Conservation (phyloP, 2,888 invertebrate genomes). For the Oligia fasciuncula region DNA sequence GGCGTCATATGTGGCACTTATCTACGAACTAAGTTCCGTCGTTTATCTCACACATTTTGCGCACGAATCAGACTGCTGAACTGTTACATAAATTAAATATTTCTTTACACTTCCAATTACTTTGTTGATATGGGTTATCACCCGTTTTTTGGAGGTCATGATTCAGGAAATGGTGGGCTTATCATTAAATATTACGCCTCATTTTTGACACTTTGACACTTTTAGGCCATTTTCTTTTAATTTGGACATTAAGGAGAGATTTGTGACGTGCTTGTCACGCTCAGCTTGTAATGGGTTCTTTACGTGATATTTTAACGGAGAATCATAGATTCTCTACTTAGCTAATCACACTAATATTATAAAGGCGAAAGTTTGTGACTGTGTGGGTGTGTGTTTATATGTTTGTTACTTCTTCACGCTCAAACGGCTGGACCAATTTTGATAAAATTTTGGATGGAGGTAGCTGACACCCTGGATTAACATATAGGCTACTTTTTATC, state of each 20-base stretch:
- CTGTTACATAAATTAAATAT: constrained; percentile 39
- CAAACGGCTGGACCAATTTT: no score
- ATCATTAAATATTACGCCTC: constrained; percentile 65
- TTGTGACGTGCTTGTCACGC: constrained; percentile 49
- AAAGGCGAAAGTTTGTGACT: no score
- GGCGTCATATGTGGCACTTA: not conserved
- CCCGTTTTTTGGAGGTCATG: constrained; percentile 71
- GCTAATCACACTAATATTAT: not conserved
- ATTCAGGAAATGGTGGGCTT: constrained; percentile 68
- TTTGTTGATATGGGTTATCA: constrained; percentile 64
- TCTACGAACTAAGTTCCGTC: not conserved
- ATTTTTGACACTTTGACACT: constrained; percentile 45
- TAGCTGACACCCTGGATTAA: no score
- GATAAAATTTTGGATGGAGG: no score
- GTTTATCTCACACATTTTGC: constrained; percentile 36
- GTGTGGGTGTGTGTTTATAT: no score
- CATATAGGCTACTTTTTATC: no score
- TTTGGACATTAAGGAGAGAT: constrained; percentile 25
- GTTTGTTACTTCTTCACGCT: no score
- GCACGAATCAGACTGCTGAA: constrained; percentile 23
- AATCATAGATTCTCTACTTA: constrained; percentile 13
- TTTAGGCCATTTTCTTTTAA: constrained; percentile 37
- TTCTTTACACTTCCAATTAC: constrained; percentile 47
- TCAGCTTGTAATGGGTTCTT: constrained; percentile 15
- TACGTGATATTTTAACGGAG: constrained; percentile 7